A percentile compares a stretch with the other conserved stretches of the same genome.
Conservation (phyloP, 2,797 vertebrate genomes). For the Hydrocynus forskahlii region DNA sequence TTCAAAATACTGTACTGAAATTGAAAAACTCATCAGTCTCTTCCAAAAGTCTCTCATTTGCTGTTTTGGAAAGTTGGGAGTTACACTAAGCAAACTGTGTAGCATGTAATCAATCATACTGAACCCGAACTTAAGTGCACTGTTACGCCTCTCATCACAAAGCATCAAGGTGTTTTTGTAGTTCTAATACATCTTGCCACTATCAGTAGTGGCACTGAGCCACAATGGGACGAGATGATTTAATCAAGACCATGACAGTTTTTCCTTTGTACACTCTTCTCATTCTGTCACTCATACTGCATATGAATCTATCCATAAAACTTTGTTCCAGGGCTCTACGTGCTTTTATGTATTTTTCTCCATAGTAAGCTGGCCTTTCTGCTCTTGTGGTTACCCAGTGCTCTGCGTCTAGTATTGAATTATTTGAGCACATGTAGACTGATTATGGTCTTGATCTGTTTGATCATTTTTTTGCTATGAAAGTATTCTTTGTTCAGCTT, state of each 20-base stretch:
- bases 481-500: neutral
- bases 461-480: neutral
- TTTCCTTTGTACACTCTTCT: neutral
- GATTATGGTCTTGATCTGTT: neutral
- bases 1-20: too few relatives aligned
- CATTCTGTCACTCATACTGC: neutral
- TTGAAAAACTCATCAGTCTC: too few relatives aligned
- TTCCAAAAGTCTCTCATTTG: neutral
- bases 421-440: neutral
- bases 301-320: neutral
- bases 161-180: neutral
- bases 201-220: constrained; percentile 1
- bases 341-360: neutral
- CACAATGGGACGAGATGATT: neutral
- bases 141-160: neutral
- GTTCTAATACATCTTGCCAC: neutral
- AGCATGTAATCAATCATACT: neutral
- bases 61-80: neutral
- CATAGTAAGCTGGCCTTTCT: constrained; percentile 2
- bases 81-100: neutral
- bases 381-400: neutral
- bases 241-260: neutral
- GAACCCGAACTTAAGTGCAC: neutral
- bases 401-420: neutral
- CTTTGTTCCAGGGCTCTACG: neutral